Conservation (phyloP, 2,888 invertebrate genomes). For the Acleris literana region DNA sequence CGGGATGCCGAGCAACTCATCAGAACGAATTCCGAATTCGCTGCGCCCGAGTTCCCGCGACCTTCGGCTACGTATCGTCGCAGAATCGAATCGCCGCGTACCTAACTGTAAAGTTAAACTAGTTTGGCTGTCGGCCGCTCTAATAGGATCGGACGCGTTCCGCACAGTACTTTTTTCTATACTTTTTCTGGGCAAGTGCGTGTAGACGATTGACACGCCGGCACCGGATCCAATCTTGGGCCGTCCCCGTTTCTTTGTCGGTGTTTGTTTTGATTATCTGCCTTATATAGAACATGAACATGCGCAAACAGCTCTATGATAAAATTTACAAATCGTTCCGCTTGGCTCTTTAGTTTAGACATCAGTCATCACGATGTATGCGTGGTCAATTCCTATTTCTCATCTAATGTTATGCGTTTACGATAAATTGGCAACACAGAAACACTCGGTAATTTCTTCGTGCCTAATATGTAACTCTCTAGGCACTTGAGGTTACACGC, state of each 20-base stretch:
- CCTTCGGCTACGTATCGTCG: constrained; percentile 72
- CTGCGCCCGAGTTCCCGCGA: constrained; percentile 68
- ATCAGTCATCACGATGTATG: constrained; percentile 11
- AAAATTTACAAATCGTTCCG: constrained; percentile 23
- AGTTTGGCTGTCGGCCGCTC: constrained; percentile 69
- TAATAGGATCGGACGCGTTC: constrained; percentile 71
- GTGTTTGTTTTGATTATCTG: constrained; percentile 41
- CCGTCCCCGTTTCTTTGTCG: constrained; percentile 47
- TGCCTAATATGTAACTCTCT: constrained; percentile 22
- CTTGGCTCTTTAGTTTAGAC: constrained; percentile 5
- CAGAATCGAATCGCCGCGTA: constrained; percentile 65
- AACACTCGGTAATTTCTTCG: constrained; percentile 10
- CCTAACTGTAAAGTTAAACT: constrained; percentile 75
- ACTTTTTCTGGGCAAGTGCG: constrained; percentile 63
- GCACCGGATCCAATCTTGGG: constrained; percentile 48
- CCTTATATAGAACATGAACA: constrained; percentile 20
- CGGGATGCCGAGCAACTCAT: constrained; percentile 41
- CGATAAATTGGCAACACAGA: no score
- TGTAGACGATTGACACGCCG: constrained; percentile 39
- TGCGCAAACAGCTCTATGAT: constrained; percentile 21
- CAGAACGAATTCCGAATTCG: constrained; percentile 68
- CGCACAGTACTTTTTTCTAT: constrained; percentile 58
- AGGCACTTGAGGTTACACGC: constrained; percentile 18
- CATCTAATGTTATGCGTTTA: no score
- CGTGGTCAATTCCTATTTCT: neutral